Evolutionary conservation across 2,797 vertebrate genomes (phyloP), one percentile per base, ranked within the genome.

Genomic region (Oryzias dopingdopingensis): DNA sequence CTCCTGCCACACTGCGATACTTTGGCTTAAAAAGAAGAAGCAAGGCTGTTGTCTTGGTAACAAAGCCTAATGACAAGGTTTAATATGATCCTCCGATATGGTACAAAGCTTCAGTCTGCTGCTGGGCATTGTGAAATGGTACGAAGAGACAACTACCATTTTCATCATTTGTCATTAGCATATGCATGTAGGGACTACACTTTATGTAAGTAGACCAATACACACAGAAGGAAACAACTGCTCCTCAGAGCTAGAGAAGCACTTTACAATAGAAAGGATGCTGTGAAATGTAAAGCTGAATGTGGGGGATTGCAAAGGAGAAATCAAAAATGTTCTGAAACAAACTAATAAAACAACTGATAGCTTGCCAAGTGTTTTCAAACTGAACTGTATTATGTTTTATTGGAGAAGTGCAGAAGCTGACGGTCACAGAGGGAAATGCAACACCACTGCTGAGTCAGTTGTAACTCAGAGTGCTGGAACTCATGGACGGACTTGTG

Each of bases 31-130:
- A n/a, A 74, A 59, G 42, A 50, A 20, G 42, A n/a, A 68, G 67
- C 58, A 54, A 52, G 61, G 59, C 67, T 66, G 82, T 86, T 85
- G 80, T 84, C 84, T 60, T 84, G 77, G 81, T 77, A 88, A 85
- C 81, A 85, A 86, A 79, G 65, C 51, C 67, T 79, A 83, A 86
- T 84, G 77, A 84, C 77, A 74, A 61, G 72, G 81, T 82, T 78
- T 84, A 77, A 86, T 82, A 61, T 70, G 81, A 84, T 84, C 73
- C 67, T 67, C 43, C 1, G 70, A 83, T 83, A 84, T 58, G 68
- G 68, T 81, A 80, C 69, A 79, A 80, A 80, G 79, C 84, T 59
- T 68, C 59, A 67, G 68, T 53, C 59, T 75, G 72, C 57, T 62
- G 62, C 66, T 65, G 59, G 75, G 65, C 45, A 46, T 24, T 65